Base-by-base conservation (phyloP, 2,888 invertebrate genomes). In the Epirrhoe tristata region DNA sequence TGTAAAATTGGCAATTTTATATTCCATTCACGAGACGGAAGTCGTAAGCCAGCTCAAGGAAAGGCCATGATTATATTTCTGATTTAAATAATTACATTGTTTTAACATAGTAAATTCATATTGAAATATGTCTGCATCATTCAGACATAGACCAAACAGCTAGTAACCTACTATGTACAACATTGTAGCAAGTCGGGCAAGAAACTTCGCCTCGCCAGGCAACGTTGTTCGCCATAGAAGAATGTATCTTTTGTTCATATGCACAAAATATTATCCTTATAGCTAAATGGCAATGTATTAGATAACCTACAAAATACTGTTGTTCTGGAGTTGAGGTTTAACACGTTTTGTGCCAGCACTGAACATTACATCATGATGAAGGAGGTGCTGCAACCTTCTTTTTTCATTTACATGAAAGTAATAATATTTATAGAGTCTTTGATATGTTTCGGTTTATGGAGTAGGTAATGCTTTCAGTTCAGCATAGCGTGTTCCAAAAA, bases 11-110 rank as follows among this genome's bases (percentile, higher is more conserved):
- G n/a, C 63, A 61, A 68, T 68, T 69, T 57, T 59, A 54, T 63
- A 70, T 65, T 67, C 67, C 66, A 59, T 65, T 48, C 71, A 69
- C 67, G 51, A 69, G 65, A 61, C 61, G 61, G 67, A 67, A 64
- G 60, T 58, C 58, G 57, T 54, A 32, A 60, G 46, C 31, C 50
- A 60, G 51, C 50, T 43, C 53, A 55, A 58, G 61, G 54, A 58
- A 64, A 58, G 50, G 53, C n/a, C 61, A 68, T 53, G 53, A 43
- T 61, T 67, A 67, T 60, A 53, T 58, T 61, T 54, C 14, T 64
- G 54, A 64, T 58, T 51, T 55, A 43, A 43, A 12, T 43, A 12
- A 43, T 12, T 43, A 12, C 12, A 43, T 12, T 3, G 12, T 10
- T 12, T 24, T 1, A 43, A 43, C 39, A 43, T 5, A 12, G 8